phyloP scores from a whole-genome alignment of 1,140 invertebrate genomes.

The Aphelinus atriplicis region DNA sequence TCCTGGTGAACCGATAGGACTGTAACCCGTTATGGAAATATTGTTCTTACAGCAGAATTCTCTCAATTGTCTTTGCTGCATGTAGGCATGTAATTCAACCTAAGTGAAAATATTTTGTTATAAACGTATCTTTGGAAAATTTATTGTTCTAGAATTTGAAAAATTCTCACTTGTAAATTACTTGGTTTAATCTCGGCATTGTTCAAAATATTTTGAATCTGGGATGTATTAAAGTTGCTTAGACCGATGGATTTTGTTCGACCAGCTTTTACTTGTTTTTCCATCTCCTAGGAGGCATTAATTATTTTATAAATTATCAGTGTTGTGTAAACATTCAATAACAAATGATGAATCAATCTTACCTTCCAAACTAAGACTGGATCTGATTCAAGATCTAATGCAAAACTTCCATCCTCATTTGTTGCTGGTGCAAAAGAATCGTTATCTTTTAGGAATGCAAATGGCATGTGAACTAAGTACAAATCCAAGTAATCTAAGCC shows the following conservation, averaged over 20 bases:
- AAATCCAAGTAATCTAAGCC: slow-evolving; percentile 85
- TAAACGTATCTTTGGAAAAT: slow-evolving; percentile 7
- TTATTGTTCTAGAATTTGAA: slow-evolving; percentile 17
- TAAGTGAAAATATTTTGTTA: slow-evolving; percentile 57
- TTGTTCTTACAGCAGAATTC: slow-evolving; percentile 77
- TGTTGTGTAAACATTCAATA: background rate
- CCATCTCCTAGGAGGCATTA: slow-evolving; percentile 73
- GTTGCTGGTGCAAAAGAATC: slow-evolving; percentile 61
- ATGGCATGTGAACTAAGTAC: slow-evolving; percentile 85
- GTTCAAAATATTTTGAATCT: slow-evolving; percentile 74
- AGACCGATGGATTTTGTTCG: slow-evolving; percentile 77
- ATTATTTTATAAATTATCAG: slow-evolving; percentile 12
- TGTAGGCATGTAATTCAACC: slow-evolving; percentile 84
- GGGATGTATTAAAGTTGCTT: slow-evolving; percentile 82
- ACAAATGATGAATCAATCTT: slow-evolving; percentile 24
- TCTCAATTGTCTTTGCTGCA: slow-evolving; percentile 81
- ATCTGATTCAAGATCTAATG: slow-evolving; percentile 75
- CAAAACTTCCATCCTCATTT: slow-evolving; percentile 70
- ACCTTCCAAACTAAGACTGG: slow-evolving; percentile 81
- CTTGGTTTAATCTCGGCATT: slow-evolving; percentile 74
- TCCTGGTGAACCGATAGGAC: slow-evolving; percentile 81
- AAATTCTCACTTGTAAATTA: slow-evolving; percentile 72
- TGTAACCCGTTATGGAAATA: slow-evolving; percentile 84
- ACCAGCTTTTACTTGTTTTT: slow-evolving; percentile 75
- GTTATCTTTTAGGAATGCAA: slow-evolving; percentile 70